Conservation (phyloP, 2,888 invertebrate genomes). For the Agrotis puta region DNA sequence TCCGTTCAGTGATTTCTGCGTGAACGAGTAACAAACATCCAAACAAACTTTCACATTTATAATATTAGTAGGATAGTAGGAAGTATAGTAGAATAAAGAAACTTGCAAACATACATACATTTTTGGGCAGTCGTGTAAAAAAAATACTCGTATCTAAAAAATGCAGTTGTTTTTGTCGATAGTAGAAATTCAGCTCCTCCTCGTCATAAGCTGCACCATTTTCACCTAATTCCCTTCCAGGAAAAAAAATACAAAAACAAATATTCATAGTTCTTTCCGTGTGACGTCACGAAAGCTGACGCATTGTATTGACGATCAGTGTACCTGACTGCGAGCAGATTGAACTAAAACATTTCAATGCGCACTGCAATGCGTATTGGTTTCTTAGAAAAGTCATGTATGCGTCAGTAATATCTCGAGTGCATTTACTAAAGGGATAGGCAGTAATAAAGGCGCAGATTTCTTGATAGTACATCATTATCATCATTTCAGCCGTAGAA, state of each 20-base stretch:
- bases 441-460: neutral
- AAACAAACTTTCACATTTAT: no score
- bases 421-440: neutral
- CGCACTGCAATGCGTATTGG: slow-evolving; percentile 24
- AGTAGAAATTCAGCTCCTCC: slow-evolving; percentile 10
- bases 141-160: no score
- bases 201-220: slow-evolving; percentile 24
- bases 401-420: slow-evolving; percentile 15
- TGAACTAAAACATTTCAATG: slow-evolving; percentile 21
- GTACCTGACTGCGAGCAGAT: slow-evolving; percentile 35
- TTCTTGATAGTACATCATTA: no score
- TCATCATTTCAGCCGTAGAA: no score
- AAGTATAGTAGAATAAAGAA: no score
- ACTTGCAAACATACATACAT: no score
- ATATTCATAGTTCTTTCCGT: slow-evolving; percentile 42
- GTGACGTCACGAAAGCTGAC: slow-evolving; percentile 41
- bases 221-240: slow-evolving; percentile 29
- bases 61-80: no score
- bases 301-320: slow-evolving; percentile 15
- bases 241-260: slow-evolving; percentile 44
- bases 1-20: no score
- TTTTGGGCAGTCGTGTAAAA: no score
- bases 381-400: slow-evolving; percentile 25
- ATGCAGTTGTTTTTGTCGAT: no score
- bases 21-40: no score